Evolutionary conservation across 2,113 vertebrate species (phyloP).

Genomic region (Lamprotornis superbus): DNA sequence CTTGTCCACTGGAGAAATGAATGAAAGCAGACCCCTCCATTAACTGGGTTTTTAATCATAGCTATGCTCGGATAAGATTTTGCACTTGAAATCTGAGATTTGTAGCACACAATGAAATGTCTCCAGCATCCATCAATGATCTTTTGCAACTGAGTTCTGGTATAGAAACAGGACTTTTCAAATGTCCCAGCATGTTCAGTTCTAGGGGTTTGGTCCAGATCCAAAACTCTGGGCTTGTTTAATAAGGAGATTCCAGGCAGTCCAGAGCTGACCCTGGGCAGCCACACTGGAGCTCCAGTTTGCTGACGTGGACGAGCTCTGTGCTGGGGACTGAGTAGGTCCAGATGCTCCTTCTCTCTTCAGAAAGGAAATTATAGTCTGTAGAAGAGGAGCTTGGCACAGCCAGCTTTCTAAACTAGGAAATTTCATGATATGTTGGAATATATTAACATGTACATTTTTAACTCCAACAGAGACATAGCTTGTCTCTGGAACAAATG

Average conservation of each 20-base stretch:
- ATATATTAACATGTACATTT: constrained; percentile 53
- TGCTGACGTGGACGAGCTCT: constrained; percentile 60
- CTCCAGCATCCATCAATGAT: neutral
- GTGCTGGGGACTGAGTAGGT: constrained; percentile 64
- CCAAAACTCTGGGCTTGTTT: neutral
- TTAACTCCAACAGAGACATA: constrained; percentile 2
- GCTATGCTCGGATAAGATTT: neutral
- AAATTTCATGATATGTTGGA: constrained; percentile 66
- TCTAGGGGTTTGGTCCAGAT: constrained; percentile 6
- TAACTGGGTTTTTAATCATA: neutral
- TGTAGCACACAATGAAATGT: neutral
- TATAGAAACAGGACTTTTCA: constrained; percentile 2
- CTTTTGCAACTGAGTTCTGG: neutral
- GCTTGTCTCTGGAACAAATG: constrained; percentile 20
- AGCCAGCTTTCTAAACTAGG: constrained; percentile 63
- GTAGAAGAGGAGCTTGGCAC: constrained; percentile 61
- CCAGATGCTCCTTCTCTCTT: constrained; percentile 69
- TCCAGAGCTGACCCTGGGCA: constrained; percentile 26
- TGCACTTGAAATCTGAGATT: neutral
- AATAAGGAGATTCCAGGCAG: constrained; percentile 23
- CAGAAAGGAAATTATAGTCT: constrained; percentile 76
- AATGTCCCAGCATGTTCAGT: neutral
- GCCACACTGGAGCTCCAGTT: neutral
- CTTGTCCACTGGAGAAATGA: neutral
- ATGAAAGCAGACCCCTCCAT: neutral